Base-by-base conservation (phyloP, 2,797 vertebrate species). In the Sebastiscus tertius region DNA sequence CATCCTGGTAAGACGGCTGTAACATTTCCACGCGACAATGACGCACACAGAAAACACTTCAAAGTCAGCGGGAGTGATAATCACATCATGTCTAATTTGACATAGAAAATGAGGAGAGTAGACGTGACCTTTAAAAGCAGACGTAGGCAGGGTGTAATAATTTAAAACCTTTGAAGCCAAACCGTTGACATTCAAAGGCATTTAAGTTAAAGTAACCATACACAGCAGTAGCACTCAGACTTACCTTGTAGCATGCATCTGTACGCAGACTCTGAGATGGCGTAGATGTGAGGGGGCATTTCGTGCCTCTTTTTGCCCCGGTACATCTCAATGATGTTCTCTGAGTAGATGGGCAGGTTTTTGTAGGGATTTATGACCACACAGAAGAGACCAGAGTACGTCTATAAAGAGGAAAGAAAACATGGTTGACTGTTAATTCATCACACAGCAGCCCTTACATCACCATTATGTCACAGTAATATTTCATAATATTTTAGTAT, bases 261-360 rank as follows among this genome's bases (percentile, higher is more conserved):
- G 93, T 99, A 99, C 0, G 98, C 99, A 42, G 98, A 98, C 81
- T 99, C 99, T 0, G 99, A 99, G 89, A 99, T 99, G 39, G 98
- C 98, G 0, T 99, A 99, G 89, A 99, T 99, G 93, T 99, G 99
- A 0, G 98, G 98, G 0, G 99, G 99, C 97, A 99, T 98, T 88
- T 99, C 99, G 0, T 99, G 99, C 68, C 98, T 97, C 86, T 99
- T 99, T 92, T 99, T 99, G 68, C 99, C 99, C 82, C 98, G 93
- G 94, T 99, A 99, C 99, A 99, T 99, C 93, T 99, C 98, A 2
- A 99, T 98, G 76, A 99, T 99, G 90, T 99, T 99, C 89, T 99
- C 99, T 0, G 99, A 99, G 88, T 99, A 99, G 89, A 99, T 99
- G 14, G 99, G 99, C 61, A 99, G 97, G 92, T 99, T 99, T 95